Percentiles rank a stretch among this genome's conserved stretches.
These are phyloP conservation scores for Strigamia crassipes DNA, from an alignment of 2,888 invertebrate species.

Conservation along the genomic window DNA sequence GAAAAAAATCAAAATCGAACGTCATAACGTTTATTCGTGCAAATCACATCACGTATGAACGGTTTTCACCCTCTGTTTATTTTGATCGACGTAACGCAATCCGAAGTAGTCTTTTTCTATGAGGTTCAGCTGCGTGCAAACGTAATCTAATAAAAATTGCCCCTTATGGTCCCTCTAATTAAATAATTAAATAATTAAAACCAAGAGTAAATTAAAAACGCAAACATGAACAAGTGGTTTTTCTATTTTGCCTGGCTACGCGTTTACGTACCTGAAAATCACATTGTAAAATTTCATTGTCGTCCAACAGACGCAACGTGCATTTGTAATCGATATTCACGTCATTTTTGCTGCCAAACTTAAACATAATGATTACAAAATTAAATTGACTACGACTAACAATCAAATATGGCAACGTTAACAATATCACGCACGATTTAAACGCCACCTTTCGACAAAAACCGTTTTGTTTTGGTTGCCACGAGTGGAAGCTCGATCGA, in stretches of 20 bases:
- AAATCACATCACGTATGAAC: too few species aligned
- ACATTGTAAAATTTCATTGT: conserved; percentile 87
- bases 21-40: too few species aligned
- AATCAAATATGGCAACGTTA: conserved; percentile 46
- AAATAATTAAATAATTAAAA: neutral
- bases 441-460: neutral
- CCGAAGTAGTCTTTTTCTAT: conserved; percentile 94
- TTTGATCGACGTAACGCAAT: conserved; percentile 84
- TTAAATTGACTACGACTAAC: conserved; percentile 44
- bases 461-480: neutral
- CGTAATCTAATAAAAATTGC: conserved; percentile 83
- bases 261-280: conserved; percentile 76
- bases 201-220: neutral
- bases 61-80: conserved; percentile 76
- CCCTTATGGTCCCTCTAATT: conserved; percentile 83
- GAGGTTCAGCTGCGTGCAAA: conserved; percentile 87
- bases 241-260: neutral
- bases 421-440: neutral
- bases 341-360: conserved; percentile 70
- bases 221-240: neutral
- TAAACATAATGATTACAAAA: conserved; percentile 62
- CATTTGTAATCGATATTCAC: conserved; percentile 75
- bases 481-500: neutral
- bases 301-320: conserved; percentile 85
- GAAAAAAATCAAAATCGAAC: conserved; percentile 20